Evolutionary conservation across 2,888 invertebrate genomes (phyloP), one percentile per base, ranked within the genome.

Genomic region (Heliconius ethilla): DNA sequence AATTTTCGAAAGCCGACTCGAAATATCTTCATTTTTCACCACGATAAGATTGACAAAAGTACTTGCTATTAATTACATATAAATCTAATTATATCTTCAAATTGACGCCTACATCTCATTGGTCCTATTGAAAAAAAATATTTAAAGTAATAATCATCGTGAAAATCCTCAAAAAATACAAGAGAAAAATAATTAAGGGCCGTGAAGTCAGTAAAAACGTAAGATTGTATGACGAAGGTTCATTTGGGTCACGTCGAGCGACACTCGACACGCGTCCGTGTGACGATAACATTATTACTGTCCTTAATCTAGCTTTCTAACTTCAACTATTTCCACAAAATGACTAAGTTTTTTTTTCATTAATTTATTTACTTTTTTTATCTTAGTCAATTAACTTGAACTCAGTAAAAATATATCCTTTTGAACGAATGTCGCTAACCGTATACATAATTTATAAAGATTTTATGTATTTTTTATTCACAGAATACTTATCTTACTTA

Each of bases 211-310:
- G 40, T 45, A 29, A 22, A 37, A 72, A 69, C 1, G 62, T 77
- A 74, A 45, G 67, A 77, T 65, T 66, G 10, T 74, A 62, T 33
- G 70, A 40, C 15, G 59, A 55, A 65, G 25, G 72, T 74, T 59
- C 66, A 62, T 77, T 69, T 66, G 72, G 76, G 77, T 77, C 67
- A 74, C 73, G 67, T 40, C 67, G 29, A 70, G 77, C 66, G 77
- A 73, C 77, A 40, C 40, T 73, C 66, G 40, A 74, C 67, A 65
- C 73, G 74, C 22, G 72, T 76, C 55, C 37, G 29, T 55, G 29
- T 33, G 77, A 67, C 77, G 77, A 65, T 74, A 74, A 77, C 45
- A 62, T 70, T 72, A 70, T 76, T 72, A 76, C 76, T 76, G 63
- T 27, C 65, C 65, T 74, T 65, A 59, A 74, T 65, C 33, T 59